Base-by-base conservation (phyloP, 2,797 vertebrate genomes). In the Gallinago solitaria region DNA sequence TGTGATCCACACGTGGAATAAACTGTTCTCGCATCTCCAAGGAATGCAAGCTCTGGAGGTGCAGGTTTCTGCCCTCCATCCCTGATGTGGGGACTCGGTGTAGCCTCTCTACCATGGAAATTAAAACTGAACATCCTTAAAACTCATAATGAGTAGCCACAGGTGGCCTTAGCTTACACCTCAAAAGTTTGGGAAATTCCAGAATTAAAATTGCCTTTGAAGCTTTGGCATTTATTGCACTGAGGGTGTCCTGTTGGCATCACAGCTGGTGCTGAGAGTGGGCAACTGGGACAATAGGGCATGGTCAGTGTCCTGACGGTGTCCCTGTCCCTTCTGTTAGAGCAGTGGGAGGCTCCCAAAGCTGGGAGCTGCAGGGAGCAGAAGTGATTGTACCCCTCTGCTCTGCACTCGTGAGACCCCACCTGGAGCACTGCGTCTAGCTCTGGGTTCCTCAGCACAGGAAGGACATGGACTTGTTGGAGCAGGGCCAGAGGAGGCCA, bases 1-100 rank as follows among this genome's bases (percentile, higher is more conserved):
- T 43, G 39, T 4, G 6, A 37, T 51, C 27, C 25, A 12, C 33
- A 5, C 2, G 0, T 73, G 69, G 81, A 67, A 33, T 9, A 9
- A 64, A 35, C 53, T 83, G 4, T 43, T 53, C 21, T 43, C 39
- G 16, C 33, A 18, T n/a, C 33, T 19, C 39, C 0, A 0, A 10
- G 19, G 12, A 8, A 11, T 9, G 3, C 41, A 5, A 25, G 51
- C 9, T 18, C 33, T 9, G 8, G 15, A 35, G 53, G 7, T 16
- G 28, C 32, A 8, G 32, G 54, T 21, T 57, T 61, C 27, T 83
- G 30, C 64, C 69, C 15, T 24, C 37, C 16, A n/a, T 64, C 11
- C 69, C 28, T 12, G 6, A 2, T 5, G 2, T 1, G 6, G 19
- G 43, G 27, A 12, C 24, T 18, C 2, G 1, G 30, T 4, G 1